A percentile compares a stretch with the other conserved stretches of the same genome.
phyloP scores from a whole-genome alignment of 1,140 invertebrate species.

The Apolygus lucorum region DNA sequence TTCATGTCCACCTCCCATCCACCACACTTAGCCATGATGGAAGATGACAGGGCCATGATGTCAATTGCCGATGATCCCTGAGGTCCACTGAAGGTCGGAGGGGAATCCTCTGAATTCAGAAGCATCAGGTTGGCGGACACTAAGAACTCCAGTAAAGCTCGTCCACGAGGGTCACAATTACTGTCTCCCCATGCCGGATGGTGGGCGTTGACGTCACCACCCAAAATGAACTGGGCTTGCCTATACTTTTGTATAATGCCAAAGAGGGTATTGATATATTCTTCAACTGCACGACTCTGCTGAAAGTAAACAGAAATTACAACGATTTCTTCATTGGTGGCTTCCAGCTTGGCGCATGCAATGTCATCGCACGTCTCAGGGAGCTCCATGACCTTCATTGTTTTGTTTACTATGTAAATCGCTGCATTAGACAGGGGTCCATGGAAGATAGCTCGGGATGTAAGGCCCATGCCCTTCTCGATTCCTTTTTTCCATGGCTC shows the following conservation, averaged over 20 bases:
- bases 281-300: not conserved
- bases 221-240: not conserved
- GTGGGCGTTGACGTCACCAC: constrained; percentile 6
- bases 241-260: not conserved
- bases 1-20: not conserved
- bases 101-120: constrained; percentile 6
- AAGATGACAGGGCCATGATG: not conserved
- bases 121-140: not conserved
- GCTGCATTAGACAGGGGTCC: not conserved
- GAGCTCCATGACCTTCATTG: not conserved
- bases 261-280: not conserved
- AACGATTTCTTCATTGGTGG: not conserved
- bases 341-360: not conserved
- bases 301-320: not conserved
- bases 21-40: not conserved
- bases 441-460: not conserved
- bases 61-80: constrained; percentile 9
- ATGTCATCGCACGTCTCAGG: not conserved
- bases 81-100: not conserved
- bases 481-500: not conserved
- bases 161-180: not conserved
- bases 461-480: not conserved
- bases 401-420: not conserved
- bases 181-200: constrained; percentile 2
- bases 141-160: not conserved